Conservation (phyloP, 2,888 invertebrate genomes). For the Eristalis pertinax region DNA sequence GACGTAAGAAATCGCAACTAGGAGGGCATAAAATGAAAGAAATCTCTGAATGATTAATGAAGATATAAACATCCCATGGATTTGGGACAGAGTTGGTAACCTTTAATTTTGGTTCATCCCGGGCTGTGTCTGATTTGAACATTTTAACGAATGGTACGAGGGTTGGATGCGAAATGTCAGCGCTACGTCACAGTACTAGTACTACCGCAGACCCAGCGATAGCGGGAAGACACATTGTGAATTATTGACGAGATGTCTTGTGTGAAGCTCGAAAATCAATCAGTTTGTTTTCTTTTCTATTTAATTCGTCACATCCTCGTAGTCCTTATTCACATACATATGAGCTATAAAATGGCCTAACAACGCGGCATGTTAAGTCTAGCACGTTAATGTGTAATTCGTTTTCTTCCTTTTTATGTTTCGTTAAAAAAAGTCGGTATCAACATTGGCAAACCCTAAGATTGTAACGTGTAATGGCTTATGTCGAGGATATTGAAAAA, state of each 20-base stretch:
- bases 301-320: not conserved
- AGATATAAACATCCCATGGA: constrained; percentile 60
- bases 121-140: constrained; percentile 54
- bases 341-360: not conserved
- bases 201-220: not conserved
- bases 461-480: no score
- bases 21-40: constrained; percentile 49
- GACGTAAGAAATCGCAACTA: constrained; percentile 35
- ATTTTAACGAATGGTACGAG: constrained; percentile 12
- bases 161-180: not conserved
- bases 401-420: not conserved
- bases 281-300: not conserved
- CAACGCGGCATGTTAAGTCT: no score
- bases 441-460: no score
- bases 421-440: no score
- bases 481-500: no score
- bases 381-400: not conserved
- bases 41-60: constrained; percentile 69
- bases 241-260: not conserved
- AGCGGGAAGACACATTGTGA: not conserved
- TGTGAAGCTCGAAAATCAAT: not conserved
- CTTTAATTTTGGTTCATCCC: constrained; percentile 42
- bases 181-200: not conserved
- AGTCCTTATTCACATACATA: not conserved
- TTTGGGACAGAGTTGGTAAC: constrained; percentile 17